Evolutionary conservation across 2,797 vertebrate genomes (phyloP).

Genomic region (Macropus fuliginosus): DNA sequence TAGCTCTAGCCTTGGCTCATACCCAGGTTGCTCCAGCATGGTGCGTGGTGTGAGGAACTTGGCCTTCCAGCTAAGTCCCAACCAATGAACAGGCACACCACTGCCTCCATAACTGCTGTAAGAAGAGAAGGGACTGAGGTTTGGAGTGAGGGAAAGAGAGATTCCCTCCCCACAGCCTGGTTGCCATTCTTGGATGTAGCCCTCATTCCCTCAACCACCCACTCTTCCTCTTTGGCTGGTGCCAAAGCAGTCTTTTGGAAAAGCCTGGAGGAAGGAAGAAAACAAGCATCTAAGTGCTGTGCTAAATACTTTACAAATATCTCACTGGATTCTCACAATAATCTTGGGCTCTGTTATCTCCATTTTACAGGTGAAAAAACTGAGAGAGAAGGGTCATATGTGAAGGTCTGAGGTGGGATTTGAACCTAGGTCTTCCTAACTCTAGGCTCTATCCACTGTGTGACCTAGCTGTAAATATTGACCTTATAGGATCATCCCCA

Average conservation of each 20-base stretch:
- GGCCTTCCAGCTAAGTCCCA: constrained; percentile 77
- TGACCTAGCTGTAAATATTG: not conserved
- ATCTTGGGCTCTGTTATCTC: not conserved
- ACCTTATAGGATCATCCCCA: not conserved
- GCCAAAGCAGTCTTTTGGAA: too few species aligned
- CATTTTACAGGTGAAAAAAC: not conserved
- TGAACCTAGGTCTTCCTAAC: not conserved
- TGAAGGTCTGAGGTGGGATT: not conserved
- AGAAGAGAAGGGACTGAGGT: constrained; percentile 88
- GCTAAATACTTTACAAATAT: too few species aligned
- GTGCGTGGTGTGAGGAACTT: constrained; percentile 78
- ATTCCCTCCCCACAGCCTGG: not conserved
- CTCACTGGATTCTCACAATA: not conserved
- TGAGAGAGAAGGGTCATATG: not conserved
- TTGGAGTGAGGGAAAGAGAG: constrained; percentile 70
- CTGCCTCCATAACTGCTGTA: constrained; percentile 86
- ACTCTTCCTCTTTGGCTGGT: too few species aligned
- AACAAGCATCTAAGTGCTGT: too few species aligned
- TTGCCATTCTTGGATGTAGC: not conserved
- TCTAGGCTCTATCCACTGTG: not conserved
- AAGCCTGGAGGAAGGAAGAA: accelerated
- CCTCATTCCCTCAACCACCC: accelerated
- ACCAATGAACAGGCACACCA: constrained; percentile 85
- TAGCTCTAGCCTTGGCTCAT: constrained; percentile 77
- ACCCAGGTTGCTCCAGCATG: constrained; percentile 81